Conservation (phyloP, 2,888 invertebrate species). For the Phaonia tiefii region DNA sequence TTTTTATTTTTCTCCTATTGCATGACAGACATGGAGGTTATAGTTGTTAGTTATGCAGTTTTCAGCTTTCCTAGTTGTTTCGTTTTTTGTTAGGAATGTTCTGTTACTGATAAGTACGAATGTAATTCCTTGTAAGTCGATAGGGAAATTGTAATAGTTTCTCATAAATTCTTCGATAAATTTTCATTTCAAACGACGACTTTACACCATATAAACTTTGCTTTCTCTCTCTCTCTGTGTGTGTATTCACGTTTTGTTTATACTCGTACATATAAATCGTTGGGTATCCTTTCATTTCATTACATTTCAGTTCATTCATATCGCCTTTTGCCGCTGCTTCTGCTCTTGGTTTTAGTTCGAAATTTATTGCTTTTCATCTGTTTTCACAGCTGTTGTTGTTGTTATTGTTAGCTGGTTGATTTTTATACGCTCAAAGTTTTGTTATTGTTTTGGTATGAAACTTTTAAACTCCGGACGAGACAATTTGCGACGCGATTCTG, state of each 20-base stretch:
- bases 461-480: background rate
- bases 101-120: background rate
- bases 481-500: background rate
- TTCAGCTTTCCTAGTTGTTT: no score
- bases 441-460: background rate
- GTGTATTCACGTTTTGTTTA: no score
- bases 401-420: constrained; percentile 1
- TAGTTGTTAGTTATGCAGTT: no score
- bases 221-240: background rate
- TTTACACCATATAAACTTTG: constrained; percentile 15
- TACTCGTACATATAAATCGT: no score
- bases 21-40: no score
- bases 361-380: constrained; percentile 55
- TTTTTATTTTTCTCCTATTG: no score
- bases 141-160: background rate
- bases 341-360: constrained; percentile 51
- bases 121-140: constrained; percentile 5
- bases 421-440: background rate
- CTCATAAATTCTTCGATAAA: constrained; percentile 19
- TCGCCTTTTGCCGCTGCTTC: background rate
- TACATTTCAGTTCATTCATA: background rate
- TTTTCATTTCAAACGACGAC: constrained; percentile 19
- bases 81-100: background rate
- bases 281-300: background rate
- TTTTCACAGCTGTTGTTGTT: constrained; percentile 36